Percentiles rank a stretch among this genome's conserved stretches.
phyloP scores from a whole-genome alignment of 2,888 invertebrate species.

The Lasius platythorax region DNA sequence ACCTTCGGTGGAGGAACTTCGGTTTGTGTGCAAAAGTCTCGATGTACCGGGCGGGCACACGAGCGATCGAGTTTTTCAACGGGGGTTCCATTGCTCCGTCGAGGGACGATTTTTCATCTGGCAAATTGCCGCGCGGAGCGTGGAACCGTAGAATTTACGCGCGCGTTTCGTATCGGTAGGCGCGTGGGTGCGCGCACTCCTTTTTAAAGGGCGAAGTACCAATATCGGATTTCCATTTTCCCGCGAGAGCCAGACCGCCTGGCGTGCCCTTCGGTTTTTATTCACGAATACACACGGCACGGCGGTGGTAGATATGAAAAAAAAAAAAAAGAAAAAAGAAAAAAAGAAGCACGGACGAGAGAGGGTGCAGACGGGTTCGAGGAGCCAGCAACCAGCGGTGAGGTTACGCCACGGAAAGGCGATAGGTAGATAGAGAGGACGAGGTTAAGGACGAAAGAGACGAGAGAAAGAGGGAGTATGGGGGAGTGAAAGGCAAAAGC shows the following conservation, averaged over 20 bases:
- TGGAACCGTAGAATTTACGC: constrained; percentile 58
- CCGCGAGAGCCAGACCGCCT: constrained; percentile 49
- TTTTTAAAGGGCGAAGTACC: constrained; percentile 69
- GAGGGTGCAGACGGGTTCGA: constrained; percentile 45
- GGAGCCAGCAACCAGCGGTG: constrained; percentile 38
- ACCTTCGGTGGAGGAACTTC: constrained; percentile 56
- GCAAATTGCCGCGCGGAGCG: constrained; percentile 54
- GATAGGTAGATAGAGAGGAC: constrained; percentile 39
- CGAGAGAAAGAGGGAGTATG: constrained; percentile 50
- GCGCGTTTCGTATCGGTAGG: constrained; percentile 58
- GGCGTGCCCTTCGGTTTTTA: constrained; percentile 67
- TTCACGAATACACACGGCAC: constrained; percentile 59
- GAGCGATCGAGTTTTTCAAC: constrained; percentile 56
- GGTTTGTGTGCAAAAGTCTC: constrained; percentile 56
- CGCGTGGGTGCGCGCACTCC: constrained; percentile 50
- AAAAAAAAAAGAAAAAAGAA: constrained; percentile 27
- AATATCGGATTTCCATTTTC: constrained; percentile 77
- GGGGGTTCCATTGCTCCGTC: constrained; percentile 52
- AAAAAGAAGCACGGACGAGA: constrained; percentile 26
- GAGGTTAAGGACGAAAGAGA: constrained; percentile 54
- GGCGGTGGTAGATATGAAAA: constrained; percentile 41
- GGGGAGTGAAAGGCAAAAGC: constrained; percentile 71
- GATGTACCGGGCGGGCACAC: constrained; percentile 45
- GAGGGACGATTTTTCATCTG: constrained; percentile 56
- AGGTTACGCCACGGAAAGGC: constrained; percentile 39